Evolutionary conservation across 2,797 vertebrate species (phyloP), one percentile per base, ranked within the genome.

Genomic region (Echiichthys vipera): DNA sequence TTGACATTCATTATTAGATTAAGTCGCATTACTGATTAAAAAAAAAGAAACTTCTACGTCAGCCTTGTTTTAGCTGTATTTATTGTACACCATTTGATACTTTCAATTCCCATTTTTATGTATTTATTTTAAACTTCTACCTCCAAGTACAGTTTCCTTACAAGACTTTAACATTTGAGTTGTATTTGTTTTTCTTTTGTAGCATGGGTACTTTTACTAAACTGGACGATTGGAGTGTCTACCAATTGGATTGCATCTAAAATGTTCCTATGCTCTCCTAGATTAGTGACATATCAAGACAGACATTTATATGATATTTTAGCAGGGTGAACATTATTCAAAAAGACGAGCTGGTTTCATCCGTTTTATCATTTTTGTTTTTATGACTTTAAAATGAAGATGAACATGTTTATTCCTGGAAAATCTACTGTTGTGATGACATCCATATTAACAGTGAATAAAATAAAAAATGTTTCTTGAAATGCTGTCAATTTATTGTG

Each of bases 371-470:
- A 24, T 32, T 29, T 42, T 46, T 51, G 9, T 20, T 53, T 71
- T 63, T n/a, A 59, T 39, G n/a, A 30, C 22, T 34, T 25, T 5
- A 37, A 4, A 57, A 55, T 49, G 7, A 62, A 30, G 17, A 30
- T 12, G 45, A 3, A 54, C 10, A 12, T 20, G 15, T 63, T 27
- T 30, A 30, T 49, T 43, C 17, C 7, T 40, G 11, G 10, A 24
- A 54, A 56, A 51, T 36, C 3, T 39, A 4, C 15, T 22, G 34
- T 42, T 69, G 46, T 43, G 53, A 42, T 71, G 18, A 22, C 7
- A 42, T 59, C n/a, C 8, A 36, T 53, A 29, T 40, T 57, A 65
- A 61, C 24, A 51, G 15, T 39, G 68, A 49, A 49, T 14, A 27
- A n/a, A n/a, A n/a, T n/a, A 45, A 34, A 50, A 20, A 57, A 22